A percentile compares a stretch with the other conserved stretches of the same genome.
Evolutionary conservation across 2,113 vertebrate genomes (phyloP).

Genomic region (Rostratula benghalensis): DNA sequence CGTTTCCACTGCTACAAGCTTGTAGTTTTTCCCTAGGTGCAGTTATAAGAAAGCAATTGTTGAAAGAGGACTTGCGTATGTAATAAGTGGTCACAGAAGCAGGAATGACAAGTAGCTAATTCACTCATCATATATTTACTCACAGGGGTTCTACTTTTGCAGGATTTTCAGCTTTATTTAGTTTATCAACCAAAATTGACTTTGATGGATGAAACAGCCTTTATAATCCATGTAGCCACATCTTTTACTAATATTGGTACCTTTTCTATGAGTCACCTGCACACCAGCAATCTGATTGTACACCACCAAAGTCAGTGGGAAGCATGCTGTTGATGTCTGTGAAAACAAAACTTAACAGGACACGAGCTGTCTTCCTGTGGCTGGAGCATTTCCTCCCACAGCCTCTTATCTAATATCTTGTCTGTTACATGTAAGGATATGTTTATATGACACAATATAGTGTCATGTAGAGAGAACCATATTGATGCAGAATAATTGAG

Average conservation of each 20-base stretch:
- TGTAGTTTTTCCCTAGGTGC: background rate
- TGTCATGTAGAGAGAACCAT: background rate
- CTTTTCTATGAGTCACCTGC: background rate
- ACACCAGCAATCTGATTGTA: background rate
- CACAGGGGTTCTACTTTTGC: background rate
- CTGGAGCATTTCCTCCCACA: background rate
- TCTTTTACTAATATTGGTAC: background rate
- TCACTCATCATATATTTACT: background rate
- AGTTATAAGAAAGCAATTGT: background rate
- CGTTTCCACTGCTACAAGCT: background rate
- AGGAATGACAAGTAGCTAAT: constrained; percentile 12
- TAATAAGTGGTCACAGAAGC: background rate
- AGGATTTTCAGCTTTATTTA: background rate
- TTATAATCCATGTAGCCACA: background rate
- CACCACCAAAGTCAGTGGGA: fast-evolving
- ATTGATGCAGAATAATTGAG: background rate
- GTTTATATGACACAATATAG: background rate
- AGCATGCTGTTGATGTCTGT: background rate
- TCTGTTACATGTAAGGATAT: background rate
- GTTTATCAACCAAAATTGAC: background rate
- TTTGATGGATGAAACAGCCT: background rate
- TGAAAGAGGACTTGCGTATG: background rate
- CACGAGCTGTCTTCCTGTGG: background rate
- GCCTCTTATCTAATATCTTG: background rate
- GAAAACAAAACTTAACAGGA: background rate